Base-by-base conservation (phyloP, 2,113 vertebrate species). In the Sarotherodon lohbergeri region DNA sequence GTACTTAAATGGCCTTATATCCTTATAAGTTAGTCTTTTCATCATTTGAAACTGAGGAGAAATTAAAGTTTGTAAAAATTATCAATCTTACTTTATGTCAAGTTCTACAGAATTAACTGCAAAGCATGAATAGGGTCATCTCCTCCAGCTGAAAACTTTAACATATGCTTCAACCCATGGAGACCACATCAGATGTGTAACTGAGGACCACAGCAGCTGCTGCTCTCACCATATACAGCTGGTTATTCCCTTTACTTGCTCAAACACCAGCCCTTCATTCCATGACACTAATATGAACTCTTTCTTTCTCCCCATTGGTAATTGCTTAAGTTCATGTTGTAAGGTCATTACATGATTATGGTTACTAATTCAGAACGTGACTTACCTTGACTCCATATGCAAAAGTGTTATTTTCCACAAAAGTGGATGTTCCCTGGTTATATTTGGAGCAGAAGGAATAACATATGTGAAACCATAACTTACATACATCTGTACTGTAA, bases 141-240 rank as follows among this genome's bases (percentile, higher is more conserved):
- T 82, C 55, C 46, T 57, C 80, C 36, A 61, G 46, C 56, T 85
- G 81, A 80, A 81, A 83, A 86, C 83, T 81, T 88, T 43, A 88
- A 80, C 90, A 93, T 94, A 90, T 93, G 93, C 66, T 86, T 85
- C 87, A 59, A 63, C 81, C 91, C 86, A 89, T 63, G 36, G 91
- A 90, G 93, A 89, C 85, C 82, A 81, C 84, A 92, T 94, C 86
- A 84, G 76, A 92, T 89, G 84, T 92, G 87, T 85, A 91, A 94
- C 88, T 90, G 80, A 91, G 85, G 85, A 81, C 82, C 83, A 61
- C 80, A 92, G 86, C 94, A 93, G 86, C 93, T 95, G 93, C 78
- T 92, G 4, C 59, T 87, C 76, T 89, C 83, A 87, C 80, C 63
- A 83, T 27, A 79, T 83, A 68, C 86, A 89, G 90, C 83, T 91